Evolutionary conservation across 2,113 vertebrate species (phyloP), one percentile per base, ranked within the genome.

Genomic region (Mesocricetus auratus): DNA sequence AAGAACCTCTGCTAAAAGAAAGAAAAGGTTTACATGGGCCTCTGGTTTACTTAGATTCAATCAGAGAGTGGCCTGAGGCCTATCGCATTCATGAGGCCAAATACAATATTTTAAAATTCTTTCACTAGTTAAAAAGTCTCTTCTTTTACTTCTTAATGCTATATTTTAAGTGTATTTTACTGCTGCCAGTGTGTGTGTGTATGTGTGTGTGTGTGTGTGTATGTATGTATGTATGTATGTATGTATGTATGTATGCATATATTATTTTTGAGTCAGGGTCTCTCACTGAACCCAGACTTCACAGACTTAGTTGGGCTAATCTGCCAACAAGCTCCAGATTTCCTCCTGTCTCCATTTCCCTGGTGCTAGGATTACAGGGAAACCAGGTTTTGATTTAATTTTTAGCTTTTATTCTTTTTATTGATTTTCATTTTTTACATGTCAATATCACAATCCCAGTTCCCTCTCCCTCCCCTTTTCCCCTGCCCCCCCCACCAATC

Each of bases 101-200:
- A 73, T 6, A 47, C 7, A 74, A 53, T 82, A 73, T 79, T 87
- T 89, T 95, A 50, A 9, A 91, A 31, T 71, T 87, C 71, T 75
- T 96, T 79, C 50, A 19, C 89, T 31, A 85, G 15, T 11, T n/a
- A n/a, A 75, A n/a, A 21, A 6, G 0, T n/a, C 33, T 50, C 47
- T 78, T 91, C n/a, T 69, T 86, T 87, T 68, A 82, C 85, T 86
- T 90, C 53, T 50, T 12, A 73, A 24, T 89, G 88, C 91, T 83
- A 21, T 42, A 93, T 90, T 95, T 83, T 47, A 77, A 64, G 19
- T 78, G 71, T 75, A 93, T 73, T 69, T 64, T 16, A 85, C 11
- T 85, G 39, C 66, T 45, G 2, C 12, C 45, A n/a, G 24, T 33
- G 53, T 13, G 53, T 53, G 50, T 53, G 50, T 53, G 50, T 53